These are phyloP conservation scores for Macrochelys suwanniensis DNA, from an alignment of 2,797 vertebrate species.

Conservation along the genomic window DNA sequence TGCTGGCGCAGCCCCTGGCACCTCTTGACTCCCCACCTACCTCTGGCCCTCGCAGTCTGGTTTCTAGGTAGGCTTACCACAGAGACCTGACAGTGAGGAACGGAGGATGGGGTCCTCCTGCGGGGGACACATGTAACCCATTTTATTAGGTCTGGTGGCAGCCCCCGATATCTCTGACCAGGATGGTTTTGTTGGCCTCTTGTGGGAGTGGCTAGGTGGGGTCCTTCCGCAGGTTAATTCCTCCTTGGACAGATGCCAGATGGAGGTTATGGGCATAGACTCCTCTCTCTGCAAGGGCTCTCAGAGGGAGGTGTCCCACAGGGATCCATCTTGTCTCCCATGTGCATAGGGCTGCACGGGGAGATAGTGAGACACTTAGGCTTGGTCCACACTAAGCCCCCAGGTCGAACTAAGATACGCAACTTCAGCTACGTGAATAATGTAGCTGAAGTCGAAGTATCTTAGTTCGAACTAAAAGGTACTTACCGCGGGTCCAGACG, in stretches of 20 bases:
- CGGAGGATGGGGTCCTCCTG: neutral
- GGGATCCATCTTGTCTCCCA: neutral
- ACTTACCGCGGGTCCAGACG: no score
- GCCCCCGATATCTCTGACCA: no score
- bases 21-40: neutral
- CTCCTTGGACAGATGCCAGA: neutral
- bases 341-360: neutral
- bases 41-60: neutral
- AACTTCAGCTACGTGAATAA: no score
- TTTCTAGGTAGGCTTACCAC: neutral
- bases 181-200: no score
- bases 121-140: no score
- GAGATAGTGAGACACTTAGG: neutral
- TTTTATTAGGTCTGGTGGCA: neutral
- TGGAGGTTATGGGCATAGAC: neutral
- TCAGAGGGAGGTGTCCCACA: no score
- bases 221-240: neutral
- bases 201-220: no score
- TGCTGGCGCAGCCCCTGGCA: neutral
- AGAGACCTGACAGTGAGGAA: neutral
- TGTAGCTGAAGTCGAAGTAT: no score
- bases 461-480: no score
- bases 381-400: no score
- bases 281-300: neutral
- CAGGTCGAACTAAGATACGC: no score